These are phyloP conservation scores for Dunckerocampus dactyliophorus DNA, from an alignment of 2,113 vertebrate genomes.

Conservation along the genomic window DNA sequence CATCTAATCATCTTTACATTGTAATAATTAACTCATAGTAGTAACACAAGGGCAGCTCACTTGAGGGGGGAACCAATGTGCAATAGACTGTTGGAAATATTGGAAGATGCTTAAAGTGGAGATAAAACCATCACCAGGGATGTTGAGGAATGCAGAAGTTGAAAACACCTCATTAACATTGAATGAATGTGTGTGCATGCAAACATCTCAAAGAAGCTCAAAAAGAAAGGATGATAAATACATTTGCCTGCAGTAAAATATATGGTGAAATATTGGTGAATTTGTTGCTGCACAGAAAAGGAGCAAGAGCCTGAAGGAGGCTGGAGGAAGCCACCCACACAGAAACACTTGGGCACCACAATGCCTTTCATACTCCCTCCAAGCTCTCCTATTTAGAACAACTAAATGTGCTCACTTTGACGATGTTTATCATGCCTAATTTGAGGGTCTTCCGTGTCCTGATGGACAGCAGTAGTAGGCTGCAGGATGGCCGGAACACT, in stretches of 20 bases:
- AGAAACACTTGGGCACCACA: constrained; percentile 42
- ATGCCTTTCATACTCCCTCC: constrained; percentile 33
- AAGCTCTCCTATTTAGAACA: constrained; percentile 3
- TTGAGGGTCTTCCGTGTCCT: neutral
- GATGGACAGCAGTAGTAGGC: neutral
- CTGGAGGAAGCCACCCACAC: constrained; percentile 64
- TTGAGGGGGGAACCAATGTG: neutral
- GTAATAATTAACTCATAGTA: constrained; percentile 24
- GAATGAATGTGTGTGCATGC: neutral
- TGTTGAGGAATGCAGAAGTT: constrained; percentile 7
- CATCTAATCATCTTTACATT: constrained; percentile 57
- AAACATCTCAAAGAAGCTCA: neutral
- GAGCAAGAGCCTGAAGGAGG: constrained; percentile 35
- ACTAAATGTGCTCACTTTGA: constrained; percentile 8
- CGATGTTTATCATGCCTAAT: neutral
- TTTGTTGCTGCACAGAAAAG: constrained; percentile 20
- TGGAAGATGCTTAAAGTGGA: neutral
- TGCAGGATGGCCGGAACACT: constrained; percentile 42
- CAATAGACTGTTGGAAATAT: neutral
- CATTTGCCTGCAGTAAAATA: constrained; percentile 1
- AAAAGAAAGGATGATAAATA: neutral
- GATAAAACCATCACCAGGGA: constrained; percentile 10
- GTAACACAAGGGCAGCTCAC: constrained; percentile 43
- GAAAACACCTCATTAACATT: constrained; percentile 11
- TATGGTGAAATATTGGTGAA: constrained; percentile 6